Evolutionary conservation across 2,797 vertebrate genomes (phyloP).

Genomic region (Periparus ater): DNA sequence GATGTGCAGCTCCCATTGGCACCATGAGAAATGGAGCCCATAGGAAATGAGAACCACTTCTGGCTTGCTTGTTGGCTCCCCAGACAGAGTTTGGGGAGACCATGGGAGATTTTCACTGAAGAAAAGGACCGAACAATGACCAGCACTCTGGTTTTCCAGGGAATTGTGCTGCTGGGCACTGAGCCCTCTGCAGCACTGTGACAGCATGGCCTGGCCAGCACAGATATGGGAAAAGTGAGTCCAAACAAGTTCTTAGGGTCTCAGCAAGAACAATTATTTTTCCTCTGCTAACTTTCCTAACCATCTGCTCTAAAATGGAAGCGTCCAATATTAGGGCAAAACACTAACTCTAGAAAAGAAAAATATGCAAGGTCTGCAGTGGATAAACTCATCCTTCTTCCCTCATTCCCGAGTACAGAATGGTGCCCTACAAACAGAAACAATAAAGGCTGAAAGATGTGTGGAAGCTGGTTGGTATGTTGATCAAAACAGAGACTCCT

Average conservation of each 20-base stretch:
- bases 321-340: not conserved
- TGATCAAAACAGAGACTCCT: not conserved
- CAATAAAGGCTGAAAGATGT: not conserved
- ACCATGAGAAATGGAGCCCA: not conserved
- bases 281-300: not conserved
- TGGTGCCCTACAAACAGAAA: not conserved
- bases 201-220: accelerated
- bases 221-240: not conserved
- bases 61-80: not conserved
- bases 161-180: not conserved
- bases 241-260: not conserved
- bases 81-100: not conserved
- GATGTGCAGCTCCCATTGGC: not conserved
- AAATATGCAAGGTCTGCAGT: not conserved
- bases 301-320: not conserved
- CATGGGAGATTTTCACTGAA: not conserved
- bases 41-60: not conserved
- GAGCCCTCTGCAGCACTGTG: not conserved
- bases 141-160: not conserved
- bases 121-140: not conserved
- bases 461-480: not conserved
- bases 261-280: not conserved
- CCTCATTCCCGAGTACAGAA: not conserved
- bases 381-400: not conserved
- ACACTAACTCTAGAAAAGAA: not conserved